phyloP scores from a whole-genome alignment of 2,113 vertebrate species.

The Indri indri region DNA sequence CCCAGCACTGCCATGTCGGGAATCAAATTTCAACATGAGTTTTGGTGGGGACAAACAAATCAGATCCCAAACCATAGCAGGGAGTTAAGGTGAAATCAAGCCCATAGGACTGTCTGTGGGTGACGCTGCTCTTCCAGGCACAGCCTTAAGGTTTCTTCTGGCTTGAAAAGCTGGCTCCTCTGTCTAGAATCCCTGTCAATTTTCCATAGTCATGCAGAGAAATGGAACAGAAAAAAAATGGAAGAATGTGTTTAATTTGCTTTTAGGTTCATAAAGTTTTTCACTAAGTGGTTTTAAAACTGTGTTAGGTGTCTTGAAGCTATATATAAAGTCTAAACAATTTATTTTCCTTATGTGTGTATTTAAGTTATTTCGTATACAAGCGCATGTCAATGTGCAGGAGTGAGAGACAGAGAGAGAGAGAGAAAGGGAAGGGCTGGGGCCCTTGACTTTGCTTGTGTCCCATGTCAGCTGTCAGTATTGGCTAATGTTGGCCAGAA shows the following conservation, averaged over 20 bases:
- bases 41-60: background rate
- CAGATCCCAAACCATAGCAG: background rate
- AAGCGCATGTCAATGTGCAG: background rate
- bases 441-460: background rate
- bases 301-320: background rate
- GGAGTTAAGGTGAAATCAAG: background rate
- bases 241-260: background rate
- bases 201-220: background rate
- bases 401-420: background rate
- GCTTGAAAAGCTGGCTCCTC: background rate
- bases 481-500: background rate
- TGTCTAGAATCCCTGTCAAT: background rate
- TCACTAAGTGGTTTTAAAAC: background rate
- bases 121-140: background rate
- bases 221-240: background rate
- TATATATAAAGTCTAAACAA: background rate
- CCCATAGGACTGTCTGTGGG: background rate
- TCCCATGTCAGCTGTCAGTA: background rate
- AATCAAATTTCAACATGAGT: background rate
- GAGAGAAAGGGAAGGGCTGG: background rate
- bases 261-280: constrained; percentile 2
- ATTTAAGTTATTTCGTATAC: background rate
- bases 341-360: background rate
- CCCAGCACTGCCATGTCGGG: background rate
- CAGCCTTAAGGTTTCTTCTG: background rate